phyloP scores from a whole-genome alignment of 1,140 invertebrate genomes.

The Leptinotarsa defecta region DNA sequence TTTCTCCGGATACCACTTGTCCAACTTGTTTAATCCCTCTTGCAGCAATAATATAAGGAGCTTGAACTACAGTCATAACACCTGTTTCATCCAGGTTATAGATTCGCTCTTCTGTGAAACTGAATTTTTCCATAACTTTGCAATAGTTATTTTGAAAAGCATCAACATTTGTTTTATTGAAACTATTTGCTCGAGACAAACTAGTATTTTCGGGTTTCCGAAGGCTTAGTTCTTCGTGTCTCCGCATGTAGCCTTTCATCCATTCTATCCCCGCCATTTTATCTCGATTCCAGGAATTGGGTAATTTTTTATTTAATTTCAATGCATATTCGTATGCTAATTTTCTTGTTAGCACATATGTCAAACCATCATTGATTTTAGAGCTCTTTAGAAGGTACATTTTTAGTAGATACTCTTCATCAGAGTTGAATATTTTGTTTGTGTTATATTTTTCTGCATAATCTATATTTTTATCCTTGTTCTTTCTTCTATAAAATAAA shows the following conservation, averaged over 20 bases:
- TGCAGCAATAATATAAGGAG: conserved; percentile 32
- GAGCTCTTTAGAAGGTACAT: not conserved
- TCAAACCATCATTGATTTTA: not conserved
- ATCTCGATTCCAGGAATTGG: conserved; percentile 48
- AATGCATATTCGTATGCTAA: conserved; percentile 45
- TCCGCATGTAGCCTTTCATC: conserved; percentile 50
- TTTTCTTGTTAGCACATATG: not conserved
- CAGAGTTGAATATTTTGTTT: not conserved
- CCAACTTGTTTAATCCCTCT: conserved; percentile 53
- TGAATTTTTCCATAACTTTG: not conserved
- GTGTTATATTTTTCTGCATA: not conserved
- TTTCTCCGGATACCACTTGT: conserved; percentile 50
- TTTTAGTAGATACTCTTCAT: not conserved
- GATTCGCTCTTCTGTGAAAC: conserved; percentile 37
- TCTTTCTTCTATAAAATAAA: not conserved
- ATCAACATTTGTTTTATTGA: conserved; percentile 46
- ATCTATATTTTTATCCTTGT: not conserved
- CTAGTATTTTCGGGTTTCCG: conserved; percentile 44
- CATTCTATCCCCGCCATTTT: conserved; percentile 53
- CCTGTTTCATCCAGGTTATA: conserved; percentile 56
- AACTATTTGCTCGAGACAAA: conserved; percentile 41
- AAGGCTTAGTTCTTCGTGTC: conserved; percentile 43
- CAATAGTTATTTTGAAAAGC: conserved; percentile 43
- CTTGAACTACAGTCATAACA: conserved; percentile 52
- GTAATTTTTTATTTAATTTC: conserved; percentile 40